Evolutionary conservation across 2,113 vertebrate species (phyloP), one percentile per base, ranked within the genome.

Genomic region (Apaloderma vittatum): DNA sequence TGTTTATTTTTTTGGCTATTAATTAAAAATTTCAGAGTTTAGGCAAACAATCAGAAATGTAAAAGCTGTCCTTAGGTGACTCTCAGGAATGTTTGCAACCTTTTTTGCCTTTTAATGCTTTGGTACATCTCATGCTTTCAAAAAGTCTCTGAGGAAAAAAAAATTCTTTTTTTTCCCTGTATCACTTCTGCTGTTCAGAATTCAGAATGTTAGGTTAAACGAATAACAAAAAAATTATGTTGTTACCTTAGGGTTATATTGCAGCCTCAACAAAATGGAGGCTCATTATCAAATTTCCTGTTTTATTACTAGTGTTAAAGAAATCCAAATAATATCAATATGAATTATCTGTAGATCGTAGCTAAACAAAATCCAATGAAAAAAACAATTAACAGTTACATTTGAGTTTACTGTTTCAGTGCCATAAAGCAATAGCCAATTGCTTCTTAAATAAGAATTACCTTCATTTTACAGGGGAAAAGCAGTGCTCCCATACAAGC

Each of bases 221-320:
- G 46, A 92, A 92, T 62, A 78, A 72, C n/a, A n/a, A 94, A 59
- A 95, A 96, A 96, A 80, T 22, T 27, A 21, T 55, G 24, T 10
- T 86, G 37, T 86, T 90, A 90, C 92, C 94, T 83, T 74, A 70
- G 72, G 85, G 71, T 68, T 59, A 83, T 92, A 62, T 57, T 83
- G 18, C 45, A 93, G 51, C 21, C 40, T 86, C 77, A 93, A 16
- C 1, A 15, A 95, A 96, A 94, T 89, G n/a, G 76, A n/a, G 45
- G 16, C 43, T 96, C 24, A 87, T 93, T 92, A 93, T 70, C 71
- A 96, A 93, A 96, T 93, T 79, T 82, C 58, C 45, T 61, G 9
- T 4, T 91, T 91, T 94, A 65, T 86, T 94, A 37, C 65, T 82
- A 43, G 12, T 20, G 19, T 77, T 93, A 78, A 89, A 92, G 61